Percentiles rank a stretch among this genome's conserved stretches.
Evolutionary conservation across 2,888 invertebrate species (phyloP).

Genomic region (Watsonalla cultraria): DNA sequence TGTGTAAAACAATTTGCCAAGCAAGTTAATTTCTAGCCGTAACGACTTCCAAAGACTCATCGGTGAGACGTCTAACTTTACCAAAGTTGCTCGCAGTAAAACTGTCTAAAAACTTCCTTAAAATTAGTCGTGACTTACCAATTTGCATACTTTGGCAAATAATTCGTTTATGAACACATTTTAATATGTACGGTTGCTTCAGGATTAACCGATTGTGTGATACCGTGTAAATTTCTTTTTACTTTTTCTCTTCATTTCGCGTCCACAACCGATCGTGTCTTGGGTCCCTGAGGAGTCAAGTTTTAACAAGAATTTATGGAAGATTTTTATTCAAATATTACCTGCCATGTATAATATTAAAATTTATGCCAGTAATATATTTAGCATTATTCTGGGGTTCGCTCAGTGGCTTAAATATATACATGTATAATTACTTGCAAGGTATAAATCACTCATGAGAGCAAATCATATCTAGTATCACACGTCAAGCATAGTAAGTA

Average conservation of each 20-base stretch:
- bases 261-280: too few species aligned
- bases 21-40: conserved; percentile 44
- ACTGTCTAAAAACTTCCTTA: conserved; percentile 12
- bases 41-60: conserved; percentile 20
- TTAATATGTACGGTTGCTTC: too few species aligned
- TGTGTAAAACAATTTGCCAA: conserved; percentile 62
- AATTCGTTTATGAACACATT: too few species aligned
- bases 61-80: conserved; percentile 19
- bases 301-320: not conserved
- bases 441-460: too few species aligned
- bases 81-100: conserved; percentile 13
- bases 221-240: not conserved
- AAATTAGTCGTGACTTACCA: conserved; percentile 5
- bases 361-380: not conserved
- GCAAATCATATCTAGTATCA: too few species aligned
- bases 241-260: not conserved
- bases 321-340: not conserved
- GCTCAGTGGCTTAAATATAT: too few species aligned
- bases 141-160: conserved; percentile 1
- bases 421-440: too few species aligned
- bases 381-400: too few species aligned
- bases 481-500: too few species aligned
- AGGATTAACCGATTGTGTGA: too few species aligned
- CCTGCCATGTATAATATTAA: not conserved
- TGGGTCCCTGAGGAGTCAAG: not conserved